These are phyloP conservation scores for Notospermus geniculatus DNA, from an alignment of 1,140 invertebrate species.

Conservation along the genomic window DNA sequence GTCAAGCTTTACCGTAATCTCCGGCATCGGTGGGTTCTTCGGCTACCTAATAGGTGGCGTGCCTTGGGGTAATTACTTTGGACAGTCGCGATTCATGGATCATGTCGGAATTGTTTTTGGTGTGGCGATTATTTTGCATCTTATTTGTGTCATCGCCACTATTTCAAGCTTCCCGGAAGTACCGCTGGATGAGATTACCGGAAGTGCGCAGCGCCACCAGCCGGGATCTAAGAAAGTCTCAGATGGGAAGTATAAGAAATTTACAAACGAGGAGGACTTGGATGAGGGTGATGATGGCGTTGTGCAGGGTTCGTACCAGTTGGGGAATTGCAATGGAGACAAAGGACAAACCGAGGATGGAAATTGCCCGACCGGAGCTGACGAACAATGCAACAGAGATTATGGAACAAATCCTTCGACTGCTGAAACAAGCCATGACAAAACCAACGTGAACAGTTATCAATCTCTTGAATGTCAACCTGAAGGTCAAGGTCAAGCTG, in stretches of 20 bases:
- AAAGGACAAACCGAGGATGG: not conserved
- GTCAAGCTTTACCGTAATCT: slow-evolving; percentile 95
- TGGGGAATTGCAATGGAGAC: slow-evolving; percentile 9
- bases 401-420: not conserved
- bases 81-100: slow-evolving; percentile 67
- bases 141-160: slow-evolving; percentile 38
- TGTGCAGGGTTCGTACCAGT: slow-evolving; percentile 23
- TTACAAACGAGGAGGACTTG: slow-evolving; percentile 41
- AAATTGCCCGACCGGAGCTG: not conserved
- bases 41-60: slow-evolving; percentile 90
- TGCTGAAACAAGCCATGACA: too few species aligned
- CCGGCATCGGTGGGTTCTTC: slow-evolving; percentile 88
- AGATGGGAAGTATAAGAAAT: slow-evolving; percentile 45
- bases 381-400: not conserved
- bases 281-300: slow-evolving; percentile 13
- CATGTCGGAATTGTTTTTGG: slow-evolving; percentile 78
- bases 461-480: too few species aligned
- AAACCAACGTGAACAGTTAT: too few species aligned
- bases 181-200: slow-evolving; percentile 31
- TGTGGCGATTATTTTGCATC: slow-evolving; percentile 36
- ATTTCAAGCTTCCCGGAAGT: slow-evolving; percentile 49
- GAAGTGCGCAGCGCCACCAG: slow-evolving; percentile 30
- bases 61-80: slow-evolving; percentile 81
- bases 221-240: slow-evolving; percentile 49
- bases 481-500: too few species aligned